These are phyloP conservation scores for Drosophila nr. medialis DNA, from an alignment of 2,888 invertebrate genomes.

Conservation along the genomic window DNA sequence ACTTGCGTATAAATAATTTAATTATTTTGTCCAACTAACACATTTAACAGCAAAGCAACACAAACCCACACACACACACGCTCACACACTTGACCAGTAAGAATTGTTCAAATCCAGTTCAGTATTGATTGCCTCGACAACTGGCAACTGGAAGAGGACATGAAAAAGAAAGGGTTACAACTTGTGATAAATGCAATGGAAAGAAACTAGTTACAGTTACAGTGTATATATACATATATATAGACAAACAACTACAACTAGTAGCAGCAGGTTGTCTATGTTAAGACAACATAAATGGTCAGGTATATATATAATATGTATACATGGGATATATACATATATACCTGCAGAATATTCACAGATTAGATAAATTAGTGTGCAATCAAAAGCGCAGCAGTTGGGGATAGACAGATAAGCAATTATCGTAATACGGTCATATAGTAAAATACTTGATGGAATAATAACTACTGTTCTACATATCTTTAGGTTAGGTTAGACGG, in stretches of 20 bases:
- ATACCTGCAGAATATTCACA: slow-evolving; percentile 31
- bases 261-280: not conserved
- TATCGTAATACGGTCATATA: not conserved
- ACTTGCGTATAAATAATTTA: slow-evolving; percentile 62
- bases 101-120: slow-evolving; percentile 74
- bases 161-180: slow-evolving; percentile 46
- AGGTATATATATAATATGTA: not conserved
- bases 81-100: slow-evolving; percentile 18
- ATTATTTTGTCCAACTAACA: slow-evolving; percentile 57
- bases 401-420: slow-evolving; percentile 7
- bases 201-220: slow-evolving; percentile 12
- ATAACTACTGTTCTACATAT: not conserved
- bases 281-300: not conserved
- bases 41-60: slow-evolving; percentile 24
- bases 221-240: not conserved
- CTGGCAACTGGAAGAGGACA: slow-evolving; percentile 45
- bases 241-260: not conserved
- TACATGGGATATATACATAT: not conserved
- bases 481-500: no score
- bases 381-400: slow-evolving; percentile 25
- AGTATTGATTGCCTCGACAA: slow-evolving; percentile 68
- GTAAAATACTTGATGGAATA: not conserved
- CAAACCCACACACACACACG: slow-evolving; percentile 5
- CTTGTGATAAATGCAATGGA: slow-evolving; percentile 28
- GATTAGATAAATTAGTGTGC: slow-evolving; percentile 62